Base-by-base conservation (phyloP, 2,888 invertebrate genomes). In the Thalpophila matura region DNA sequence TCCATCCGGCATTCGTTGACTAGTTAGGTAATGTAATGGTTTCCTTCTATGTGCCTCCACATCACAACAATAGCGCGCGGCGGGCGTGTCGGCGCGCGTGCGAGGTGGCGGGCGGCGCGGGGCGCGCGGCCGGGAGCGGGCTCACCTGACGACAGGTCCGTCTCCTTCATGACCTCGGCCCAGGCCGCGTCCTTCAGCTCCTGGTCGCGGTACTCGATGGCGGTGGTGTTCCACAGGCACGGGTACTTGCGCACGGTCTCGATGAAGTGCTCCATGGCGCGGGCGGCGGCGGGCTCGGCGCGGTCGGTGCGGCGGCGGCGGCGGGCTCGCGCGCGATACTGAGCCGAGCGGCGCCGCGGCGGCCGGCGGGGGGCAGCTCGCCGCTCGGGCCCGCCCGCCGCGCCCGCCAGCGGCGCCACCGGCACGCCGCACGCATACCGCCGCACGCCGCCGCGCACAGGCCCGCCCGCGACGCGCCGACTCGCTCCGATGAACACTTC, bases 151-250 rank as follows among this genome's bases (percentile, higher is more conserved):
- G 91, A 85, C 45, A 93, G 84, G 82, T 90, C 91, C 62, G 94
- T 92, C 83, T 94, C 93, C 88, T 91, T 93, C 90, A 92, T 90
- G 75, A 94, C 92, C 82, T 94, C 93, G 60, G 91, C 84, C 94
- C 94, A 94, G 56, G 94, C 94, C 65, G 94, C 93, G 84, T 94
- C 94, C 87, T 94, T 94, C 56, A 94, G 89, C 89, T 94, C 94
- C 86, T 93, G 94, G 87, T 94, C 94, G 82, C 93, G 90, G 86
- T 94, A 94, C 87, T 94, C 94, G 83, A 91, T 90, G 82, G 93
- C 92, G 64, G 90, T 87, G 80, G 92, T 93, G 87, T 94, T 93
- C 94, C 94, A 94, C 67, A 94, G 90, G 85, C 94, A 94, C 54
- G 94, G 92, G 86, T 93, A 94, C 84, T 87, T 87, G 89, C 90